A percentile compares a stretch with the other conserved stretches of the same genome.
Conservation (phyloP, 2,888 invertebrate species). For the Himalopsyche japonica region DNA sequence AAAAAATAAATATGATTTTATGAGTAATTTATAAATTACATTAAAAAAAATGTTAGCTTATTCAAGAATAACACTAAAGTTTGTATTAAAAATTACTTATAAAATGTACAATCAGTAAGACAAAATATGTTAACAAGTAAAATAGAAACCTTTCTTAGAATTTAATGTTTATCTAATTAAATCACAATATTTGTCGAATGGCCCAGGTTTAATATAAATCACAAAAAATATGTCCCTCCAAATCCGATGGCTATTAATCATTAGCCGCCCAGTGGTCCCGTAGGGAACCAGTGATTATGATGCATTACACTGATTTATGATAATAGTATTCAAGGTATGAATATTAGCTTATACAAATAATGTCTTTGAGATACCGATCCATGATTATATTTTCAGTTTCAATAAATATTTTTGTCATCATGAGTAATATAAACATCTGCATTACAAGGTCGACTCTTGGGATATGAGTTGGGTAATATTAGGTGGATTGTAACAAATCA, state of each 20-base stretch:
- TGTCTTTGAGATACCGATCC: too few species aligned
- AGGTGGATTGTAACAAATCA: too few species aligned
- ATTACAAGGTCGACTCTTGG: too few species aligned
- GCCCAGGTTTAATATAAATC: background rate
- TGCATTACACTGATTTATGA: too few species aligned
- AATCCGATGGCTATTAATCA: background rate
- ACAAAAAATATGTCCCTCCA: background rate
- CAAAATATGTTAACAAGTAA: constrained; percentile 11
- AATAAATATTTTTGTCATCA: too few species aligned
- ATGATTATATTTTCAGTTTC: too few species aligned
- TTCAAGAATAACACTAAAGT: constrained; percentile 11
- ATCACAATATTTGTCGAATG: background rate
- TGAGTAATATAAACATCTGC: too few species aligned
- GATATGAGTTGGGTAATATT: too few species aligned
- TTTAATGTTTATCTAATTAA: background rate
- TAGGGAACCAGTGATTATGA: too few species aligned
- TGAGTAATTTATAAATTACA: constrained; percentile 2
- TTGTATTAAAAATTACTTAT: constrained; percentile 13
- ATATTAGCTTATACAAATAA: too few species aligned
- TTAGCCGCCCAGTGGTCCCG: too few species aligned
- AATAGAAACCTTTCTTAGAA: constrained; percentile 1
- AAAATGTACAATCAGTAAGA: constrained; percentile 4
- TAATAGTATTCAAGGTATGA: too few species aligned
- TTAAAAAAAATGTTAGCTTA: background rate
- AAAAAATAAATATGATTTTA: constrained; percentile 9